Evolutionary conservation across 2,113 vertebrate genomes (phyloP), one percentile per base, ranked within the genome.

Genomic region (Choloepus hoffmanni): DNA sequence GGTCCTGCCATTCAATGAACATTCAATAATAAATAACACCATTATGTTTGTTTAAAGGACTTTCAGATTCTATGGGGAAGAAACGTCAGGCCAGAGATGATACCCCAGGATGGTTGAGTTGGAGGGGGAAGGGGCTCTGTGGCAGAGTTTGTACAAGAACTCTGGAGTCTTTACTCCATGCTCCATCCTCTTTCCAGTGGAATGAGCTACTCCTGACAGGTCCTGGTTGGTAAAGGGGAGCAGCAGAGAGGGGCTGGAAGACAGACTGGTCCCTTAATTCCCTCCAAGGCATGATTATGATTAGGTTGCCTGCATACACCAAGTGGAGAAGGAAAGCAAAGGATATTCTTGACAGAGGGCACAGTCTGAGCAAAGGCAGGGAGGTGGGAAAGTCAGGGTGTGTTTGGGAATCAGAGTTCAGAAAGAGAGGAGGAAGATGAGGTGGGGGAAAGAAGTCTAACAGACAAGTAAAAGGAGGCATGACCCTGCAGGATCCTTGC

Each of bases 181-280:
- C 30, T 62, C 43, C 5, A 48, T 65, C 58, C 18, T 78, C 30
- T n/a, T 67, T 84, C 70, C 28, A 60, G 70, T 11, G 28, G 43
- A 63, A 81, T 55, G 28, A 90, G 18, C 26, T 40, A 40, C 40
- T 88, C 21, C 36, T 3, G 0, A 40, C 58, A 92, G 16, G 24
- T 85, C 70, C 93, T 90, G 15, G n/a, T 33, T 85, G 55, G 60
- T 36, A 68, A 97, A 93, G 55, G 36, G 24, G 48, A 40, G 36
- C 21, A 3, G 43, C 1, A 68, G 33, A 73, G 10, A 85, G 14
- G 70, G 40, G 12, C 7, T 30, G 73, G 30, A 24, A 16, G 40
- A 74, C 15, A 45, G 33, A n/a, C 4, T 10, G 21, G 23, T 50
- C 48, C 16, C 9, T 82, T 78, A 94, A 62, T 43, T 70, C 21